Conservation (phyloP, 2,113 vertebrate species). For the Astur gentilis region DNA sequence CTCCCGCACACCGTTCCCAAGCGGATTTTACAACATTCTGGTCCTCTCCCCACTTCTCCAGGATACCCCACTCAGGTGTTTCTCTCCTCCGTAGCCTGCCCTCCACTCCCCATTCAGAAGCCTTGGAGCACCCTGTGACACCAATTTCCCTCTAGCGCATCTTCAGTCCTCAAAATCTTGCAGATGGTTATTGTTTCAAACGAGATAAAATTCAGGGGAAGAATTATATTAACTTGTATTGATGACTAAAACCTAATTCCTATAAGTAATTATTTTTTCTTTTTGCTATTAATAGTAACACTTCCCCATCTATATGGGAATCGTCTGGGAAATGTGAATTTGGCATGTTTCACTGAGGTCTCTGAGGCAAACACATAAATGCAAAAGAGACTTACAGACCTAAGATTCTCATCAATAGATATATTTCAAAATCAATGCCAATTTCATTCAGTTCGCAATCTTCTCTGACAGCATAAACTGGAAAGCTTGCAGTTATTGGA, state of each 20-base stretch:
- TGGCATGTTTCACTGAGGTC: background rate
- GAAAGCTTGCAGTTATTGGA: background rate
- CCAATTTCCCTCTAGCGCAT: background rate
- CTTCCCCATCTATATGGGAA: background rate
- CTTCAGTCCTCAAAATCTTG: background rate
- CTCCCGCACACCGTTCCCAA: background rate
- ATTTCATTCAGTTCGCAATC: background rate
- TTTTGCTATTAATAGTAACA: background rate
- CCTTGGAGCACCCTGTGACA: background rate
- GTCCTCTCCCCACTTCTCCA: background rate
- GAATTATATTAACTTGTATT: background rate
- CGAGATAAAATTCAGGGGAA: background rate
- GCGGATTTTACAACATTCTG: background rate
- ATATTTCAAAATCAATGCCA: background rate
- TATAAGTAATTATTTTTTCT: background rate
- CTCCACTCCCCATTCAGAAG: background rate
- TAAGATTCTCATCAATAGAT: background rate
- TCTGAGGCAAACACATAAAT: background rate
- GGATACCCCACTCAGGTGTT: background rate
- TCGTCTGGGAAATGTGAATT: background rate
- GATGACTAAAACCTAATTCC: background rate
- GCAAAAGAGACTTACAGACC: background rate
- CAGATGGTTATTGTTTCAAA: background rate
- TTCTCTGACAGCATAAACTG: background rate
- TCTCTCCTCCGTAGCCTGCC: accelerated